Base-by-base conservation (phyloP, 1,140 invertebrate species). In the Tetranychus urticae region DNA sequence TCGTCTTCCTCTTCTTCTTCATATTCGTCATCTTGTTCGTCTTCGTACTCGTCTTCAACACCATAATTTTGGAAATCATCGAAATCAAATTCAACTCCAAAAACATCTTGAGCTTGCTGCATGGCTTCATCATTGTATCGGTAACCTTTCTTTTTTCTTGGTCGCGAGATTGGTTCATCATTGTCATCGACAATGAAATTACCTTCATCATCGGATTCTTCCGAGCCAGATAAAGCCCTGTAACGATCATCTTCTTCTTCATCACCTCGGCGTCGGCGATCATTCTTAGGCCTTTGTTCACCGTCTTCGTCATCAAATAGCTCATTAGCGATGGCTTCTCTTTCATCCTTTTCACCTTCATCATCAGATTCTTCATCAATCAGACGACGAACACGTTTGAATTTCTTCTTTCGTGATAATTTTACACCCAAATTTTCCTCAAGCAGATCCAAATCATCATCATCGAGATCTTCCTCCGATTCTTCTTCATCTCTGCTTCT, bases 51-150 rank as follows among this genome's bases (percentile, higher is more conserved):
- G 59, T 82, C 82, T 62, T 81, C 77, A 67, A 85, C 84, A 58
- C 84, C 81, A 62, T 80, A 76, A 59, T 85, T 81, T 60, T 87
- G 68, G 13, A 82, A 82, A 23, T 81, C 80, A 65, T 92, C 88
- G 72, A 86, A 96, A 73, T 99, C 92, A 76, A 97, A 97, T 71
- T 97, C 89, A 33, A 97, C 91, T 61, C 94, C 96, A 74, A 98
- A 99, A 66, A 97, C 96, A 70, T 99, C 94, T 73, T 97, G 91
- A 59, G 94, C 94, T 74, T 97, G 90, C 80, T 97, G 92, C 36
- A 97, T 74, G 1, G 88, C 86, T 5, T 85, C 82, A 77, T 97
- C 90, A 57, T 83, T 84, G 69, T 90, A 92, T 64, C 92, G 86
- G 58, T 69, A 67, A 31, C 81, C 85, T 69, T 84, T 86, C 56